Percentiles rank a stretch among this genome's conserved stretches.
Evolutionary conservation across 2,888 invertebrate species (phyloP).

Genomic region (Troglohyphantes excavatus): DNA sequence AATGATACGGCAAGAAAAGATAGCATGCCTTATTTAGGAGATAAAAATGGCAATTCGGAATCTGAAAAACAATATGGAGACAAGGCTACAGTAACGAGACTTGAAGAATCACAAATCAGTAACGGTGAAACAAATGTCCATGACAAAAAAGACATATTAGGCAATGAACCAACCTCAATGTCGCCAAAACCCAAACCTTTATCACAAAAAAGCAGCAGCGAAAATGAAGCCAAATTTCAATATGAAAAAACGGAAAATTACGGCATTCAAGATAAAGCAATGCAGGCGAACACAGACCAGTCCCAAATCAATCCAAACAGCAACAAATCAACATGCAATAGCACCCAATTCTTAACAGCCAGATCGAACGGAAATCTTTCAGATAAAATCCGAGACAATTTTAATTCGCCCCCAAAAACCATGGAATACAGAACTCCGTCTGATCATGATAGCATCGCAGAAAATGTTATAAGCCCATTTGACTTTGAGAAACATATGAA

Average conservation of each 20-base stretch:
- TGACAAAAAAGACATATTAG: not conserved
- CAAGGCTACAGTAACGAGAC: not conserved
- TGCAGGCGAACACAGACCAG: not conserved
- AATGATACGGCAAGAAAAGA: too few species aligned
- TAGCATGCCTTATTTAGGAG: too few species aligned
- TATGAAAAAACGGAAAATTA: not conserved
- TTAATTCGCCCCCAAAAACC: not conserved
- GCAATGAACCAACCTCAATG: too few species aligned
- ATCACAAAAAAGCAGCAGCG: not conserved
- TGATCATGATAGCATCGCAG: not conserved
- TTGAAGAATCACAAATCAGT: not conserved
- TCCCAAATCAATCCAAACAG: not conserved
- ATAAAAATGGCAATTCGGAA: not conserved
- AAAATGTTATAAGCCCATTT: slow-evolving; percentile 19
- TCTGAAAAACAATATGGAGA: not conserved
- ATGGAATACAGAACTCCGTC: not conserved
- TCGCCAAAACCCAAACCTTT: not conserved
- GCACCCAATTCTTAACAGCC: not conserved
- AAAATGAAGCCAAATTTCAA: not conserved
- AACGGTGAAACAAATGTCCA: not conserved
- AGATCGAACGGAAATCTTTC: not conserved
- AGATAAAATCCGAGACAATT: not conserved
- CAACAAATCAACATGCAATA: not conserved
- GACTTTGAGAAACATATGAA: slow-evolving; percentile 60
- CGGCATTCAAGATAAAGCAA: not conserved